These are phyloP conservation scores for Basileuterus tristriatus DNA, from an alignment of 2,797 vertebrate genomes.

Conservation along the genomic window DNA sequence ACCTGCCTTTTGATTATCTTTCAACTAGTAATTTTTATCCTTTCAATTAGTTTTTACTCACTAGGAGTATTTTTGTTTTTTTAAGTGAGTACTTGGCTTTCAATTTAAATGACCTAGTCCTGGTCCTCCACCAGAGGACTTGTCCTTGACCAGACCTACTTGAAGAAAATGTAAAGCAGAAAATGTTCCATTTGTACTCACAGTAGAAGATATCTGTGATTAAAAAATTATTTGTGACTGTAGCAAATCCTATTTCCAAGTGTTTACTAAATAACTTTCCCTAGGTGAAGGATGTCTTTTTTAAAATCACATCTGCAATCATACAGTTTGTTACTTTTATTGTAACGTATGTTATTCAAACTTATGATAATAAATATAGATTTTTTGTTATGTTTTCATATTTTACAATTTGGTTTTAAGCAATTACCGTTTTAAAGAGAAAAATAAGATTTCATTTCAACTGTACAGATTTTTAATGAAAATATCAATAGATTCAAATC, in stretches of 20 bases:
- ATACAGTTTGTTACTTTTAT: neutral
- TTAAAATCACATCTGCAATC: neutral
- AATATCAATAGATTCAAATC: neutral
- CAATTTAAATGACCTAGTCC: neutral
- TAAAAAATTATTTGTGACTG: neutral
- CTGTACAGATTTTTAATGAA: neutral
- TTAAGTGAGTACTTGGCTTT: neutral
- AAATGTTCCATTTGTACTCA: neutral
- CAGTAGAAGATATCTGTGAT: neutral
- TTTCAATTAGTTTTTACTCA: neutral
- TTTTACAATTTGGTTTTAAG: neutral
- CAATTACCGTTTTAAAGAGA: neutral
- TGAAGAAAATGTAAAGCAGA: neutral
- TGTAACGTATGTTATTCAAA: neutral
- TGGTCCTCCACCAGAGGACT: neutral
- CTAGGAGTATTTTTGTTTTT: rapidly evolving
- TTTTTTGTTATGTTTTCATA: neutral
- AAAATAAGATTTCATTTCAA: neutral
- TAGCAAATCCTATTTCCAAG: neutral
- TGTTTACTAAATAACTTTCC: neutral
- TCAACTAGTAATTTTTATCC: neutral
- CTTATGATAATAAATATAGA: neutral
- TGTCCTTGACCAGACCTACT: neutral
- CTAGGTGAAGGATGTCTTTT: neutral
- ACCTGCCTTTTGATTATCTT: neutral